A percentile compares a stretch with the other conserved stretches of the same genome.
Evolutionary conservation across 2,888 invertebrate species (phyloP).

Genomic region (Galerucella calmariensis): DNA sequence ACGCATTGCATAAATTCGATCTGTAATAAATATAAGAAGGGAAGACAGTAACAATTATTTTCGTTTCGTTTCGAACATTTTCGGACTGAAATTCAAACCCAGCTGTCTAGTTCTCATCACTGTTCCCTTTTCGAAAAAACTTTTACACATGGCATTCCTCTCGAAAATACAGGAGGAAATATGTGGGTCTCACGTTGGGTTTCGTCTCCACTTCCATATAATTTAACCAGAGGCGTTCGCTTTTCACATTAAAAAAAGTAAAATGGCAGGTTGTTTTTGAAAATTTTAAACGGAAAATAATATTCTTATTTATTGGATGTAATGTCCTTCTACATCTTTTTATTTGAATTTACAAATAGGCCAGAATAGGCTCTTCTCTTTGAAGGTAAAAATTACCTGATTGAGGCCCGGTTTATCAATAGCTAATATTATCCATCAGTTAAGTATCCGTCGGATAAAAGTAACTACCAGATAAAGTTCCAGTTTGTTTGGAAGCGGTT

Average conservation of each 20-base stretch:
- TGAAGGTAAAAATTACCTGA: too few species aligned
- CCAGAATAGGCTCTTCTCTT: too few species aligned
- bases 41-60: constrained; percentile 54
- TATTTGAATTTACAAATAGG: too few species aligned
- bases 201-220: constrained; percentile 30
- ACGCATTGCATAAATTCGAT: constrained; percentile 42
- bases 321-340: too few species aligned
- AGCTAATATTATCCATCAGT: too few species aligned
- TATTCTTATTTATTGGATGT: not conserved
- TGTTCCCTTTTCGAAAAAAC: constrained; percentile 45
- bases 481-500: too few species aligned
- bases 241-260: not conserved
- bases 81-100: constrained; percentile 54
- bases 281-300: not conserved
- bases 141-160: constrained; percentile 53
- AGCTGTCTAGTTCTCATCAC: constrained; percentile 66
- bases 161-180: constrained; percentile 50
- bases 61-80: constrained; percentile 53
- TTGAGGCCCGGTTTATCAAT: too few species aligned
- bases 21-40: constrained; percentile 26
- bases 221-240: constrained; percentile 26
- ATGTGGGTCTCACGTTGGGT: constrained; percentile 48
- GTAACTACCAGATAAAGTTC: too few species aligned
- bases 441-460: too few species aligned
- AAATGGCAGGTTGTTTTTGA: not conserved